Base-by-base conservation (phyloP, 2,888 invertebrate genomes). In the Dichetophora obliterata region DNA sequence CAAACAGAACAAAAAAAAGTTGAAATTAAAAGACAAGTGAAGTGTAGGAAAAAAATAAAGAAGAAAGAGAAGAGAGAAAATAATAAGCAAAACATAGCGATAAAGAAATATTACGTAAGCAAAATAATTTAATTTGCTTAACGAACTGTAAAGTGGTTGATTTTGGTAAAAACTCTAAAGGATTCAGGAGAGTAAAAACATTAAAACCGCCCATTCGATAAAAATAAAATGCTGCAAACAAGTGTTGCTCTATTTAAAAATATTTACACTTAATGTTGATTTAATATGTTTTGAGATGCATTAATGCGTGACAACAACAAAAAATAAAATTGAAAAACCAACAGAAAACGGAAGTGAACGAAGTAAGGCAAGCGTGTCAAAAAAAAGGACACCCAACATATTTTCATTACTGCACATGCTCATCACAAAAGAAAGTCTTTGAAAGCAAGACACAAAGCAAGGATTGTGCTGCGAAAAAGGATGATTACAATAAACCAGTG, bases 101-200 rank as follows among this genome's bases (percentile, higher is more conserved):
- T 19, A 22, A 19, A 2, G 19, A 31, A 65, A 65, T 31, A 34
- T n/a, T 19, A 34, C 5, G n/a, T 65, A 31, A 37, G 19, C 54
- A 37, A 65, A 65, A 65, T 68, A 68, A 68, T 68, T 68, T 68
- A 50, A 50, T 68, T 68, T 68, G 50, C 27, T 68, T 68, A 68
- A 68, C 68, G 68, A 68, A 68, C 43, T 50, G 68, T 68, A 27
- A 68, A 68, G 68, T 50, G 50, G 50, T 68, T 34, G 50, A 27
- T 48, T 50, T 24, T 50, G 16, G 16, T 50, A 8, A 27, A 31
- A 63, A 43, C 34, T n/a, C 34, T 14, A 63, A n/a, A n/a, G 19
- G 54, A 54, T n/a, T 54, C 6, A n/a, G 19, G 19, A 54, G 19
- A n/a, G 9, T 19, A 19, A 22, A 22, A 19, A 22, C n/a, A n/a